Percentiles rank a stretch among this genome's conserved stretches.
These are phyloP conservation scores for Folsomia manolachei DNA, from an alignment of 2,888 invertebrate species.

Conservation along the genomic window DNA sequence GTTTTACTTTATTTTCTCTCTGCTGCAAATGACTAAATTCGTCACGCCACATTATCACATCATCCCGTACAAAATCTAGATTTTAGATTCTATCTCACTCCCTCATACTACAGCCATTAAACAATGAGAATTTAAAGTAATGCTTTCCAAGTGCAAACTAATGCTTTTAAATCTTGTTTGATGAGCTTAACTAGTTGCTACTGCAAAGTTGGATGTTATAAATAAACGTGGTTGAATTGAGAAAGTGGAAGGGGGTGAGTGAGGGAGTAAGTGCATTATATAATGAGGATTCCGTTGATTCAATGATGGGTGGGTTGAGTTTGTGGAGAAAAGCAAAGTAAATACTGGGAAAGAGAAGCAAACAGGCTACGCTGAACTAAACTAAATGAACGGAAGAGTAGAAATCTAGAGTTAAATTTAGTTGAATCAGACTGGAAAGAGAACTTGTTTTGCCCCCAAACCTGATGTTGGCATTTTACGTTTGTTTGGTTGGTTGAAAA, in stretches of 20 bases:
- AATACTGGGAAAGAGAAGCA: constrained; percentile 5
- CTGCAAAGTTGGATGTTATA: too few relatives aligned
- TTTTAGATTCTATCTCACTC: neutral
- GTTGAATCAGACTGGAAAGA: neutral
- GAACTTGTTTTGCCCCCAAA: too few relatives aligned
- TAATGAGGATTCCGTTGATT: neutral
- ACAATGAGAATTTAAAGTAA: neutral
- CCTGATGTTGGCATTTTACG: too few relatives aligned
- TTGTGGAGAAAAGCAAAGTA: constrained; percentile 17
- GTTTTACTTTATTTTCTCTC: neutral
- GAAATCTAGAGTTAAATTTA: neutral
- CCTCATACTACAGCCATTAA: neutral
- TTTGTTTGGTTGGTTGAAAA: neutral
- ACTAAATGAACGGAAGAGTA: neutral
- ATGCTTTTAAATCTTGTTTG: constrained; percentile 33
- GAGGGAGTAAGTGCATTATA: neutral
- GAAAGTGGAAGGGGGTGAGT: neutral
- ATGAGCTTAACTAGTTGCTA: constrained; percentile 27
- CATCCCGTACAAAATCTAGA: neutral
- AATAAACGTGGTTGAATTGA: neutral
- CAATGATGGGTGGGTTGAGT: neutral
- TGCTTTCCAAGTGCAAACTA: constrained; percentile 12
- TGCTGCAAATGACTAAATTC: neutral
- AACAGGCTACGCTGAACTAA: neutral
- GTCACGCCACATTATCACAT: neutral